Evolutionary conservation across 2,113 vertebrate genomes (phyloP), one percentile per base, ranked within the genome.

Genomic region (Haemorhous mexicanus): DNA sequence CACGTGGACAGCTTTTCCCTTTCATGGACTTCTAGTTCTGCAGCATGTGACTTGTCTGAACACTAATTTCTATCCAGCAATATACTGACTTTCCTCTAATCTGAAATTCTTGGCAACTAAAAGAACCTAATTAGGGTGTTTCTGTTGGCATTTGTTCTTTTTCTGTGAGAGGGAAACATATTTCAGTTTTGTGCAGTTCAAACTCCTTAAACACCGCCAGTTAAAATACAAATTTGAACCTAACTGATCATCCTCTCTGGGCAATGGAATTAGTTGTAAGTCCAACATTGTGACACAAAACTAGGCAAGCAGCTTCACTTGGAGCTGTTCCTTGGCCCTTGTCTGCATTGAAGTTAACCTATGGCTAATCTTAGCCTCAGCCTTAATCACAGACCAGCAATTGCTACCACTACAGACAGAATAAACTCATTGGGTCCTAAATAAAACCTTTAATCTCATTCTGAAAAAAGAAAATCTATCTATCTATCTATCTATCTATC

Each of bases 181-280:
- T 83, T 95, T 80, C 63, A 53, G 2, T 43, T 74, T 67, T 77
- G 46, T 59, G 72, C 19, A 55, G 79, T 62, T 93, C 88, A 70
- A 69, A 22, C 35, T 67, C 41, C 50, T 85, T 80, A 53, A 90
- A 49, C 28, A 61, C 59, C 0, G 10, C 82, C 94, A 94, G 67
- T 75, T 83, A 84, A 95, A 96, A 88, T 69, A 94, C 50, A 83
- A 13, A 92, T 86, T 58, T 83, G 37, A 93, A 73, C 27, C 11
- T 76, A 62, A 47, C 62, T 19, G 26, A 83, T 66, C 58, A 88
- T 88, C 68, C 37, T 90, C 20, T 83, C 78, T 80, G 46, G 63
- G 46, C 12, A 90, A 61, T 49, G 43, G 37, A 85, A 52, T 41
- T 47, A 16, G 66, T 69, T 77, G 44, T 47, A 66, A 41, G 1